phyloP scores from a whole-genome alignment of 1,140 invertebrate species.

The Colletes latitarsis region DNA sequence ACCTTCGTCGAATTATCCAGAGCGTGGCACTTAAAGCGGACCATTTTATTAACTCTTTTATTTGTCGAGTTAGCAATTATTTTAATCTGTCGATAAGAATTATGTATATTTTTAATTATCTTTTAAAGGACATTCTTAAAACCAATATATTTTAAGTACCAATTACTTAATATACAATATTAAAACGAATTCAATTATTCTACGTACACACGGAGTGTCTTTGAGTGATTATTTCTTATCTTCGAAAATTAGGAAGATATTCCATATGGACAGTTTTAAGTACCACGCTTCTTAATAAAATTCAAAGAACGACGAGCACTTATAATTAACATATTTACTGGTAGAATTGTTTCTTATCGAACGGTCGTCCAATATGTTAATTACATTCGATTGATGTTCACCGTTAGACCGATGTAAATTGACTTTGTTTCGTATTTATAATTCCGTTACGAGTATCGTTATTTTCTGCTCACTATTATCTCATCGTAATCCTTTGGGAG shows the following conservation, averaged over 20 bases:
- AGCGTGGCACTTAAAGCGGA: background rate
- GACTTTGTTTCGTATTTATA: background rate
- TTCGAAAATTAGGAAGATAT: background rate
- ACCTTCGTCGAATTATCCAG: background rate
- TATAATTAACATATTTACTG: constrained; percentile 1
- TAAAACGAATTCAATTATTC: background rate
- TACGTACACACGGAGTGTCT: no score
- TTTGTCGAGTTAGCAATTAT: background rate
- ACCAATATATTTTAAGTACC: background rate
- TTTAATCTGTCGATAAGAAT: no score
- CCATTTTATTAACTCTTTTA: background rate
- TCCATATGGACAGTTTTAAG: background rate
- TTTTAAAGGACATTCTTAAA: background rate
- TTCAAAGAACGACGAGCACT: background rate
- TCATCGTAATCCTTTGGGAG: background rate
- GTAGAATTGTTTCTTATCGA: background rate
- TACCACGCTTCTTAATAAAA: background rate
- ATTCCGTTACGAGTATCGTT: background rate
- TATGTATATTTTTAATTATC: background rate
- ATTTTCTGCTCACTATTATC: background rate
- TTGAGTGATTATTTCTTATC: no score
- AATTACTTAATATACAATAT: background rate
- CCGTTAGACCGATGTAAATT: background rate
- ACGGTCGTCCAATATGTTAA: background rate
- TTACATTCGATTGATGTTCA: background rate